These are phyloP conservation scores for Dastarcus helophoroides DNA, from an alignment of 2,888 invertebrate genomes.

Conservation along the genomic window DNA sequence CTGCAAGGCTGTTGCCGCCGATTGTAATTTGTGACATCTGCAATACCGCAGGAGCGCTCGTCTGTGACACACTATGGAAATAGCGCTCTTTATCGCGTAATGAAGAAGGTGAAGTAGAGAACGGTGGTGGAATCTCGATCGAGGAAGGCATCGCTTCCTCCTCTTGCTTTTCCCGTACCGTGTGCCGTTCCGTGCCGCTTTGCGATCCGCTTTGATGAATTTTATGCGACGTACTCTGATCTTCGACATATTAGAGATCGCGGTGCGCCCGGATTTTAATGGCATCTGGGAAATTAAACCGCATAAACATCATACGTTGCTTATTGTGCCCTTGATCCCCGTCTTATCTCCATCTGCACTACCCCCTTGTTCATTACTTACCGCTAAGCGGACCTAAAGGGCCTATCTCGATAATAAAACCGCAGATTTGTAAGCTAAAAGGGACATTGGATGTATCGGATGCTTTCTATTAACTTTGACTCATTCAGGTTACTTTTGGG, in stretches of 20 bases:
- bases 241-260: constrained; percentile 31
- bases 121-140: constrained; percentile 23
- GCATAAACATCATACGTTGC: constrained; percentile 35
- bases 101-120: constrained; percentile 30
- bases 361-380: too few relatives aligned
- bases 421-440: too few relatives aligned
- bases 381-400: too few relatives aligned
- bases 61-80: constrained; percentile 26
- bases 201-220: constrained; percentile 33
- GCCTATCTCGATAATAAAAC: too few relatives aligned
- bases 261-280: constrained; percentile 34
- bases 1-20: too few relatives aligned
- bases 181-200: constrained; percentile 2
- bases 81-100: constrained; percentile 31
- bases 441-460: too few relatives aligned
- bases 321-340: constrained; percentile 28
- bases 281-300: constrained; percentile 37
- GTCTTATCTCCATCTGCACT: constrained; percentile 6
- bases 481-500: too few relatives aligned
- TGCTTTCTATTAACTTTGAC: too few relatives aligned
- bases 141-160: too few relatives aligned
- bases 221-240: constrained; percentile 32
- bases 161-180: too few relatives aligned
- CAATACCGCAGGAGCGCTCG: constrained; percentile 26
- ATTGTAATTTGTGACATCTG: constrained; percentile 32